Evolutionary conservation across 2,888 invertebrate species (phyloP).

Genomic region (Leptura quadrifasciata): DNA sequence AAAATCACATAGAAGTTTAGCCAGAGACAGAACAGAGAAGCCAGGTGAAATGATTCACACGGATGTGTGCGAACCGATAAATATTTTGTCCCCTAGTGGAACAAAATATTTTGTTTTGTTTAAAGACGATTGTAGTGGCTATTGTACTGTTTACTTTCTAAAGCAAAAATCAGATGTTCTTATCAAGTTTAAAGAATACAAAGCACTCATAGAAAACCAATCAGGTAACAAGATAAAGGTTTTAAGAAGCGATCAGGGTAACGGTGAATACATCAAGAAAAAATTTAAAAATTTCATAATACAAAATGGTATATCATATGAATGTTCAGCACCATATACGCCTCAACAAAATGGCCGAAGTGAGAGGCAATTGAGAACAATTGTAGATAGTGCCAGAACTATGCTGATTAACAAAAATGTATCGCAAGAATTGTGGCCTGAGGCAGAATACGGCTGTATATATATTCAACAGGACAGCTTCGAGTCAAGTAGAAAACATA

Average conservation of each 20-base stretch:
- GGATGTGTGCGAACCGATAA: constrained; percentile 53
- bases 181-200: constrained; percentile 48
- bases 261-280: constrained; percentile 55
- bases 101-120: constrained; percentile 53
- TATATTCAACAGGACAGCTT: constrained; percentile 61
- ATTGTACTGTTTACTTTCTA: constrained; percentile 50
- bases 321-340: constrained; percentile 58
- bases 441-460: constrained; percentile 63
- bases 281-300: constrained; percentile 51
- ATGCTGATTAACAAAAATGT: too few relatives aligned
- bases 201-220: constrained; percentile 46
- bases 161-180: constrained; percentile 18
- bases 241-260: constrained; percentile 42
- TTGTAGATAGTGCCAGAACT: constrained; percentile 64
- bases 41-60: constrained; percentile 53
- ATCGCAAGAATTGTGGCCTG: constrained; percentile 57
- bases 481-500: constrained; percentile 52
- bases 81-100: constrained; percentile 46
- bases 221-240: constrained; percentile 41
- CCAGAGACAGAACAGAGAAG: constrained; percentile 32
- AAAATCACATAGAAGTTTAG: constrained; percentile 41
- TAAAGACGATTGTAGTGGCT: constrained; percentile 53
- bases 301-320: constrained; percentile 57
- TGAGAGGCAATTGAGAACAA: constrained; percentile 65
- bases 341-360: constrained; percentile 64